phyloP scores from a whole-genome alignment of 2,888 invertebrate genomes.

The Alloplasta piceator region DNA sequence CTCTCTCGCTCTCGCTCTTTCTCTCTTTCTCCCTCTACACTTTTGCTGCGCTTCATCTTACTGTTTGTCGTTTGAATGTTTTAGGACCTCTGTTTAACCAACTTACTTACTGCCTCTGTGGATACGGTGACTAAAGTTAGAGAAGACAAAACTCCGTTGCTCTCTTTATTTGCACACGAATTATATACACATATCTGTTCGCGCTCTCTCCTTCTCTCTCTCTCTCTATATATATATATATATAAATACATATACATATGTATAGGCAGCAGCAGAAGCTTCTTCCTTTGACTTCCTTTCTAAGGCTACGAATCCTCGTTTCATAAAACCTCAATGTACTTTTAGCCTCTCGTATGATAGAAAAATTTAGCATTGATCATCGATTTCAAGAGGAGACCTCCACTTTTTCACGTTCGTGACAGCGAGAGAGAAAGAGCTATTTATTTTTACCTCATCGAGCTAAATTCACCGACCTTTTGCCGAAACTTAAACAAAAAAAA shows the following conservation, averaged over 20 bases:
- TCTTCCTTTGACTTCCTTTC: slow-evolving; percentile 37
- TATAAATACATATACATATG: slow-evolving; percentile 15
- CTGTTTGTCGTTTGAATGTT: slow-evolving; percentile 83
- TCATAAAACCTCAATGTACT: no score
- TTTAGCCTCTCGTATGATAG: no score
- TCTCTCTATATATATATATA: neutral
- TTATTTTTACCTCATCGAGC: no score
- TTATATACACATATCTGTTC: slow-evolving; percentile 25
- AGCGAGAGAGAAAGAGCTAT: no score
- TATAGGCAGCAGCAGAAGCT: slow-evolving; percentile 44
- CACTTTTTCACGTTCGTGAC: no score
- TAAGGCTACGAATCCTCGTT: neutral
- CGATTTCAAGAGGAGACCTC: no score
- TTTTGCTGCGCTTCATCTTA: slow-evolving; percentile 71
- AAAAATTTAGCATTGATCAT: no score
- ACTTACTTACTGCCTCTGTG: slow-evolving; percentile 82
- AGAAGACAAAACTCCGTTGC: slow-evolving; percentile 49
- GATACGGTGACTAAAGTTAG: slow-evolving; percentile 31
- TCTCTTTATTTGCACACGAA: slow-evolving; percentile 62
- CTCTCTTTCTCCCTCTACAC: slow-evolving; percentile 62
- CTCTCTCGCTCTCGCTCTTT: slow-evolving; percentile 59
- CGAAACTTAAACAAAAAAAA: no score
- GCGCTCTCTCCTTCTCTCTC: no score
- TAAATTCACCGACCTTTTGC: no score
- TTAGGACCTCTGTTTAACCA: slow-evolving; percentile 81